Conservation (phyloP, 2,113 vertebrate species). For the Aptenodytes patagonicus region DNA sequence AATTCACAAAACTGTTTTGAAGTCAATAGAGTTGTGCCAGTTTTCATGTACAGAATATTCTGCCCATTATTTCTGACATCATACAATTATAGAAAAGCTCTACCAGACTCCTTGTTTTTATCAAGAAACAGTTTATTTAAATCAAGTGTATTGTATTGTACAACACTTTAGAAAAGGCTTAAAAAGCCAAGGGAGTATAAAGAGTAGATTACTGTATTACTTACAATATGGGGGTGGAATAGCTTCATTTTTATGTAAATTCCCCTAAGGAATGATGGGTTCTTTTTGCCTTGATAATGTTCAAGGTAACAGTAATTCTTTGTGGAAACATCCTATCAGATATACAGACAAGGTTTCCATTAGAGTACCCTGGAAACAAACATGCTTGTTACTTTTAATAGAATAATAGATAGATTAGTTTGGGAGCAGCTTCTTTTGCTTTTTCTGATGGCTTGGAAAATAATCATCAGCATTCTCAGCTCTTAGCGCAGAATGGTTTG, state of each 20-base stretch:
- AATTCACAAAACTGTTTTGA: not conserved
- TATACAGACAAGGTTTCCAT: not conserved
- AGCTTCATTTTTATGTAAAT: slow-evolving; percentile 51
- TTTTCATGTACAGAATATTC: not conserved
- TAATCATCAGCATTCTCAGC: not conserved
- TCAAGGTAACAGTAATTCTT: slow-evolving; percentile 22
- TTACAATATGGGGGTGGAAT: slow-evolving; percentile 44
- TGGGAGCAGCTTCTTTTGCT: not conserved
- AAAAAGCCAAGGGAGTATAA: slow-evolving; percentile 54
- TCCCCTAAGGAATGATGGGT: slow-evolving; percentile 18
- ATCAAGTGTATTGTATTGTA: slow-evolving; percentile 53
- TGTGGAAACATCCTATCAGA: not conserved
- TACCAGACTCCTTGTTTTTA: slow-evolving; percentile 40
- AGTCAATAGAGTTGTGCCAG: not conserved
- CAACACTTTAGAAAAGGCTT: slow-evolving; percentile 42
- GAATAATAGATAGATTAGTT: not conserved
- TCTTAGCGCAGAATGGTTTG: not conserved
- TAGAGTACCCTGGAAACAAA: not conserved
- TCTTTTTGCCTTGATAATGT: slow-evolving; percentile 2
- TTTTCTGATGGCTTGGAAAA: not conserved
- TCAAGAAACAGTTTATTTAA: slow-evolving; percentile 45
- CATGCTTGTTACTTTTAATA: not conserved
- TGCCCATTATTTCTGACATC: not conserved
- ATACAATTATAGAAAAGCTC: not conserved
- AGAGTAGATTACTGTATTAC: slow-evolving; percentile 51